phyloP scores from a whole-genome alignment of 2,797 vertebrate species.

The Myotis pilosus region DNA sequence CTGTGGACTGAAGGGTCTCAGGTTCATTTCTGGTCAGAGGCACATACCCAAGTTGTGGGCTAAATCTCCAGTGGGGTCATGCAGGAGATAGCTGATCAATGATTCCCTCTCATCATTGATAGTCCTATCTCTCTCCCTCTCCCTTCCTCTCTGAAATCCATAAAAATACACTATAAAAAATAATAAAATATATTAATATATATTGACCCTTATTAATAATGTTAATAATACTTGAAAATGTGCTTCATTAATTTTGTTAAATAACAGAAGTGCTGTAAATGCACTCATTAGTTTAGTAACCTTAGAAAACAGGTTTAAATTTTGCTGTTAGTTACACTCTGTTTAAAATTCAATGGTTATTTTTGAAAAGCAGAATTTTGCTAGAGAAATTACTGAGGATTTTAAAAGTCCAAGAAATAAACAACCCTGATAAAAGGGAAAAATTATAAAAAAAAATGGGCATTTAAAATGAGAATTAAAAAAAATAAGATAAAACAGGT shows the following conservation, averaged over 20 bases:
- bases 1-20: too few species aligned
- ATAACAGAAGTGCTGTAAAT: neutral
- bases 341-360: neutral
- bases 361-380: neutral
- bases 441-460: neutral
- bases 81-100: too few species aligned
- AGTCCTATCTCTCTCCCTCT: too few species aligned
- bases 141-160: too few species aligned
- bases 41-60: too few species aligned
- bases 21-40: too few species aligned
- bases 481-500: neutral
- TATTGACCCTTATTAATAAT: neutral
- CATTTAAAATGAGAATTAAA: neutral
- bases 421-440: neutral
- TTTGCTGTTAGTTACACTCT: neutral
- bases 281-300: neutral
- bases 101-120: too few species aligned
- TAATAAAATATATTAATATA: neutral
- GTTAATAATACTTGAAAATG: neutral
- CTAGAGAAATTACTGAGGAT: neutral
- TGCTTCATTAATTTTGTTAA: neutral
- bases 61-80: too few species aligned
- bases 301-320: neutral
- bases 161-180: too few species aligned
- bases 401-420: neutral